Evolutionary conservation across 2,113 vertebrate genomes (phyloP).

Genomic region (Neogobius melanostomus): DNA sequence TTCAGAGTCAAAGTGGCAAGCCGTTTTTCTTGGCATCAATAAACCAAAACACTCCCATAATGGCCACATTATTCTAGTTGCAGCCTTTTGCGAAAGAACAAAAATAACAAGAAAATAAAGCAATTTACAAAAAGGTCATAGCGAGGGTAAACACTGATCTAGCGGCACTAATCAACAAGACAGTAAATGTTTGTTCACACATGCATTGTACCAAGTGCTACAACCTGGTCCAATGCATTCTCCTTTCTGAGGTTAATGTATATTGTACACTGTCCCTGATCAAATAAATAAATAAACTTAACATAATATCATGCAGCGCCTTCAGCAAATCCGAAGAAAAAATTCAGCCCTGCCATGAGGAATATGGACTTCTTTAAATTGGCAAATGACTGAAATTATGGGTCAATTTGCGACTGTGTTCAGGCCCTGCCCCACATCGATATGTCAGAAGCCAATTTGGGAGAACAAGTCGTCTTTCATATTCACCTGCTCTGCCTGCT

Average conservation of each 20-base stretch:
- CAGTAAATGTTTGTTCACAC: background rate
- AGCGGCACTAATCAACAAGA: background rate
- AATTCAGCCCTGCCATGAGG: background rate
- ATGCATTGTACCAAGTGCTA: too few species aligned
- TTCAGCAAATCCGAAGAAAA: background rate
- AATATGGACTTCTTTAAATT: slow-evolving; percentile 12
- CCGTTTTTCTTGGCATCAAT: too few species aligned
- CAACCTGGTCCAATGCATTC: too few species aligned
- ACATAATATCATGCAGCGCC: background rate
- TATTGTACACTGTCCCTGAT: too few species aligned
- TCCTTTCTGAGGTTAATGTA: too few species aligned
- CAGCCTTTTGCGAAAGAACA: background rate
- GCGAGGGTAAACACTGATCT: background rate
- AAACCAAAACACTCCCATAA: background rate
- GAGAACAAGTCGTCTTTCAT: slow-evolving; percentile 17
- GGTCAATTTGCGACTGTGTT: slow-evolving; percentile 23
- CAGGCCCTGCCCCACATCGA: background rate
- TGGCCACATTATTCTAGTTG: background rate
- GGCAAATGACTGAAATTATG: slow-evolving; percentile 17
- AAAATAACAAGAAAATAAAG: background rate
- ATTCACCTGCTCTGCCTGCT: slow-evolving; percentile 21
- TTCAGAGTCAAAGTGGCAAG: background rate
- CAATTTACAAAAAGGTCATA: background rate
- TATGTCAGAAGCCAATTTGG: slow-evolving; percentile 22
- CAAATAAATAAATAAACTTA: too few species aligned